Base-by-base conservation (phyloP, 1,140 invertebrate genomes). In the Diachasma alloeum region DNA sequence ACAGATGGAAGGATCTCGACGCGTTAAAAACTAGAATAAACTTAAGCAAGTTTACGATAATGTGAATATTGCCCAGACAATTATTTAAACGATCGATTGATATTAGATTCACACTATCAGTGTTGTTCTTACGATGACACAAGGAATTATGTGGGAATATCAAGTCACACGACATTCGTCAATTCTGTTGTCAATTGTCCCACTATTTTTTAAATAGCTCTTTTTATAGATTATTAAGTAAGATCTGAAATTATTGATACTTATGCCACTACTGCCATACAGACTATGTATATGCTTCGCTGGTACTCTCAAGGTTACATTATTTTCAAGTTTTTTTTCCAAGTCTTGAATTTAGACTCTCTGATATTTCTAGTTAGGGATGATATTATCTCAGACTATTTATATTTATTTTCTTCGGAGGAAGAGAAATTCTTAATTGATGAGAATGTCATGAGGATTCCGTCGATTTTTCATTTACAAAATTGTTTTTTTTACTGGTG, bases 281-380 rank as follows among this genome's bases (percentile, higher is more conserved):
- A 83, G 74, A 80, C 71, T 53, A 68, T 83, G 79, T 83, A 81
- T 76, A 82, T 82, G 82, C 81, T 83, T 82, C 72, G 81, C 81
- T 83, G 81, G 81, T 82, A 83, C 81, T 84, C 81, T 77, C 75
- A 78, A 82, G 78, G 76, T 81, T 81, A 66, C 73, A 80, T 69
- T 69, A 74, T 73, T 78, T 75, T 66, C 74, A 73, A 74, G 22
- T 44, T 78, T n/a, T 70, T 73, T n/a, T 70, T 73, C 72, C 37
- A 17, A 56, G 24, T 74, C 24, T 39, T 15, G 15, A 19, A 39
- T 31, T 31, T 39, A 53, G 48, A 15, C 31, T 68, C n/a, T 68
- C 31, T 36, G 9, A 63, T 73, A 48, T 24, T 73, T 63, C 56
- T 71, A 44, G 36, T 46, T 71, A 71, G 37, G 11, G 36, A 46